These are phyloP conservation scores for Thelaira solivaga DNA, from an alignment of 2,888 invertebrate genomes.

Conservation along the genomic window DNA sequence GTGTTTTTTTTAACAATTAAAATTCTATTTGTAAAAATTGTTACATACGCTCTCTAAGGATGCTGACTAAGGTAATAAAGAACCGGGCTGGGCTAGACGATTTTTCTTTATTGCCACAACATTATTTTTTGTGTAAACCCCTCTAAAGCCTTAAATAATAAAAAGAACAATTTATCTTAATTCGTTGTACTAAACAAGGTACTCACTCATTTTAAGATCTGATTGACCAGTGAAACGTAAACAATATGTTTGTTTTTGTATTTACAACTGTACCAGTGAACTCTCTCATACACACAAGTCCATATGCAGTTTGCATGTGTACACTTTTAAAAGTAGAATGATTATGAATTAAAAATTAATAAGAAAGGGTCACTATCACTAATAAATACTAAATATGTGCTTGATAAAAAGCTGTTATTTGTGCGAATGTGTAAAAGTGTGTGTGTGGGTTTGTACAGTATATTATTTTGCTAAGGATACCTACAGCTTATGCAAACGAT, in stretches of 20 bases:
- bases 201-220: slow-evolving; percentile 6
- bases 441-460: not conserved
- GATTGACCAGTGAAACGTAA: slow-evolving; percentile 49
- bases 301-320: not conserved
- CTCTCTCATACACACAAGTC: not conserved
- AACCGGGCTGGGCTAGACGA: too few species aligned
- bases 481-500: too few species aligned
- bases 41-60: too few species aligned
- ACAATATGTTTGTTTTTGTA: slow-evolving; percentile 46
- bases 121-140: too few species aligned
- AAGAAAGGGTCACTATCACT: slow-evolving; percentile 44
- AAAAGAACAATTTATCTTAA: too few species aligned
- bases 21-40: too few species aligned
- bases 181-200: not conserved
- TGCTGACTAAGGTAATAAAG: too few species aligned
- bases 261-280: not conserved
- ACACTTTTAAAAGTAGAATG: not conserved
- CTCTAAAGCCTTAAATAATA: too few species aligned
- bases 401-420: not conserved
- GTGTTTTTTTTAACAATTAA: too few species aligned
- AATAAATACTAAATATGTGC: slow-evolving; percentile 33
- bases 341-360: slow-evolving; percentile 51
- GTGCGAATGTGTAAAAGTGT: not conserved
- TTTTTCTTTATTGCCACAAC: too few species aligned
- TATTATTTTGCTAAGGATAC: too few species aligned